Evolutionary conservation across 2,113 vertebrate species (phyloP), one percentile per base, ranked within the genome.

Genomic region (Ammodytes marinus): DNA sequence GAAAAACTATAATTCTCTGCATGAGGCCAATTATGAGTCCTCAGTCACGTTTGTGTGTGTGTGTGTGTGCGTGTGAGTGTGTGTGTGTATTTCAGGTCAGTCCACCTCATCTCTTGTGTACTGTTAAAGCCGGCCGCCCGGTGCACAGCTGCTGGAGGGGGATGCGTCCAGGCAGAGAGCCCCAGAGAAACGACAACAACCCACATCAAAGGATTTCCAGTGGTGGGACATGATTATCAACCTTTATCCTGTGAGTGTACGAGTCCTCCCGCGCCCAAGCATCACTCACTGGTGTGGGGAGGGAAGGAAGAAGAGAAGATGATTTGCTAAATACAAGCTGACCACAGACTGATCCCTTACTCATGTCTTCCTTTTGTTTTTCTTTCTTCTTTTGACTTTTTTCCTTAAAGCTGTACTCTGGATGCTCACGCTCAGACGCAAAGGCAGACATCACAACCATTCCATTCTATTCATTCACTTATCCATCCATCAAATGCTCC

Each of bases 201-300:
- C 74, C 82, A 93, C 92, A 93, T 94, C 91, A 95, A 95, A 95
- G 86, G 49, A 81, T 71, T 66, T 85, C 83, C 86, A 85, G 39
- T 66, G 67, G 60, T 77, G 80, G 77, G 92, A 89, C 78, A 87
- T 67, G 75, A 86, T 87, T 87, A 93, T 89, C 87, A 83, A 73
- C 85, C 84, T 84, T 91, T 72, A 87, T 89, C 84, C 82, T 69
- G 6, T 10, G 72, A 90, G 69, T 72, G 49, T 52, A 77, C 7
- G 17, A 80, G 78, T 87, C 88, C 89, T 89, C 90, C 87, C 86
- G 87, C 8, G 12, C 70, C 73, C 57, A 76, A 72, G 76, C 79
- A 88, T 89, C 66, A 75, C 79, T 91, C 84, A 88, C 57, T 75
- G 63, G 53, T 55, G 79, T 57, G 13, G 67, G 77, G 88, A 86